These are phyloP conservation scores for Drosophila birchii DNA, from an alignment of 2,888 invertebrate genomes.

Conservation along the genomic window DNA sequence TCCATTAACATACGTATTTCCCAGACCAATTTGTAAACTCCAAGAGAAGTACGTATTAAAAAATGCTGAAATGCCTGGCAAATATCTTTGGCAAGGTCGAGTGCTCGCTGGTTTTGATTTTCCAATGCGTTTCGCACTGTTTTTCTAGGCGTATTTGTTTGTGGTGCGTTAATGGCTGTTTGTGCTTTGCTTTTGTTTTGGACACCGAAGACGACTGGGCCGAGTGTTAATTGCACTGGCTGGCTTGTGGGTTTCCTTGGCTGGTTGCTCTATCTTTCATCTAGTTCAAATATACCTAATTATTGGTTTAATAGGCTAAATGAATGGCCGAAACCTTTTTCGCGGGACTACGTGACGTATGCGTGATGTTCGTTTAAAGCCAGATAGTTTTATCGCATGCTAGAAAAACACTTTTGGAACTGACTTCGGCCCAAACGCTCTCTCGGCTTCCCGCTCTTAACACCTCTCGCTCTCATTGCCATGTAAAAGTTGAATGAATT, in stretches of 20 bases:
- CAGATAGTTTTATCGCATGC: constrained; percentile 57
- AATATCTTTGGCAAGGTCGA: constrained; percentile 69
- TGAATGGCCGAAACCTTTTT: constrained; percentile 11
- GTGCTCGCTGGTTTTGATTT: constrained; percentile 47
- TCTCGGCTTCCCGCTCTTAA: too few species aligned
- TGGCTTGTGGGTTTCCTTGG: constrained; percentile 39
- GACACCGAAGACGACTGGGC: constrained; percentile 12
- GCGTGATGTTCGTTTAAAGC: constrained; percentile 27
- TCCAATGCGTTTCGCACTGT: constrained; percentile 82
- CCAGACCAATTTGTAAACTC: constrained; percentile 30
- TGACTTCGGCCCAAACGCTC: constrained; percentile 1
- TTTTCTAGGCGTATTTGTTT: constrained; percentile 43
- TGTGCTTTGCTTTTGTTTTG: constrained; percentile 31
- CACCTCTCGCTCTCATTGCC: constrained; percentile 53
- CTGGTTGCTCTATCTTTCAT: constrained; percentile 43
- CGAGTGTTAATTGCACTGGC: constrained; percentile 49
- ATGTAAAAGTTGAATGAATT: constrained; percentile 81
- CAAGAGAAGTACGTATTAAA: constrained; percentile 11
- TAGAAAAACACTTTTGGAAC: constrained; percentile 25
- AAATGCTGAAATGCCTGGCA: constrained; percentile 33
- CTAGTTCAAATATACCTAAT: constrained; percentile 52
- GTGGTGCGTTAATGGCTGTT: constrained; percentile 41
- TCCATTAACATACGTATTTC: constrained; percentile 9
- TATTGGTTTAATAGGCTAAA: constrained; percentile 44
- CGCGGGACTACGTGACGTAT: constrained; percentile 55